Base-by-base conservation (phyloP, 2,797 vertebrate species). In the Hypotaenidia philippensis region DNA sequence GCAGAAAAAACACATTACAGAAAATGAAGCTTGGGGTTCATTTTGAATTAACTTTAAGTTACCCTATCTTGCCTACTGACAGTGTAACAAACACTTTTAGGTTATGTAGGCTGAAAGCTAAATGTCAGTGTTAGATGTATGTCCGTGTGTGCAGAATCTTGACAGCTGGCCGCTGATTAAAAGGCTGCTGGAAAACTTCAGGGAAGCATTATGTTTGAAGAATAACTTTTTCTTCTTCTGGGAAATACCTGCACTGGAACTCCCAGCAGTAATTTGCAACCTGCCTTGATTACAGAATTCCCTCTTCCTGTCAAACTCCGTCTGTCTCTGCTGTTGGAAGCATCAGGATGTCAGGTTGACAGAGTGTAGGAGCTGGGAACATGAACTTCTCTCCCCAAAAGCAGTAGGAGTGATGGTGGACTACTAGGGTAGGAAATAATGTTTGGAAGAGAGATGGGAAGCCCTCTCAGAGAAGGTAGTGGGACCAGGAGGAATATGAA, bases 151-250 rank as follows among this genome's bases (percentile, higher is more conserved):
- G 80, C 90, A 93, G 93, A 93, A 94, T 47, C 91, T 93, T 90
- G 91, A 94, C 91, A 93, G 91, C 66, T 94, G 91, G 87, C 50
- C 0, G 32, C 84, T 95, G 89, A 96, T 92, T 96, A 92, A 96
- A 93, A 91, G 63, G 85, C 87, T 93, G 80, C 89, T 94, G 87
- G 87, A 93, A 91, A 93, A 96, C 94, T 96, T 96, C 82, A 94
- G 92, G 96, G 94, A 89, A 95, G 52, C 93, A 91, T 94, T 95
- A 92, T 84, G 36, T 92, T 94, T 94, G 94, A 95, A 93, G 89
- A 90, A 94, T 93, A 96, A 91, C 80, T 90, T 84, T 75, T 94
- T 44, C 56, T 95, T 78, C 87, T 96, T 66, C 87, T 93, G 89
- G 94, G 87, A 94, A 91, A 90, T 95, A 94, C 83, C 82, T 94